A percentile compares a stretch with the other conserved stretches of the same genome.
Conservation (phyloP, 2,797 vertebrate genomes). For the Tympanoctomys barrerae region DNA sequence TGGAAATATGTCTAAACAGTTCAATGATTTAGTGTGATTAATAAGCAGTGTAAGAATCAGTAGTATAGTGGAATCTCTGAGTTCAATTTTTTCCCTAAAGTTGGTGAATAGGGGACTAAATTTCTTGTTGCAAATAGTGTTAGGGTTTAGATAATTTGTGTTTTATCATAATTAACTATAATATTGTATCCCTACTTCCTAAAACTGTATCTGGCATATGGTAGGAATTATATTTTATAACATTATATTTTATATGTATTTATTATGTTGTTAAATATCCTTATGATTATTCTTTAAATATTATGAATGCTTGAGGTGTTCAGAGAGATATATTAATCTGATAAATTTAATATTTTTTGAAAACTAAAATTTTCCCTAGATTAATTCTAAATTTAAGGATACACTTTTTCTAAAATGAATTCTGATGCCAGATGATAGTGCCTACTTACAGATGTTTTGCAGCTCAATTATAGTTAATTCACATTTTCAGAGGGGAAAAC, state of each 20-base stretch:
- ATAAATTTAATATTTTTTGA: constrained; percentile 43
- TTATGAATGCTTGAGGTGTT: background rate
- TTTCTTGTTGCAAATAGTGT: constrained; percentile 29
- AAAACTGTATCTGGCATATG: background rate
- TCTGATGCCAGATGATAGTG: constrained; percentile 13
- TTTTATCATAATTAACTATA: background rate
- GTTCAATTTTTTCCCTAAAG: constrained; percentile 6
- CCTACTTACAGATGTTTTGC: background rate
- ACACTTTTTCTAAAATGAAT: background rate
- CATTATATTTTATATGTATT: background rate
- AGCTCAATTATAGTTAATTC: background rate
- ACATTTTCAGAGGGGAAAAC: constrained; percentile 32
- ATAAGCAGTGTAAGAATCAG: constrained; percentile 18
- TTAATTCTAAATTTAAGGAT: constrained; percentile 28
- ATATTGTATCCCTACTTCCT: background rate
- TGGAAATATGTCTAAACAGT: constrained; percentile 43
- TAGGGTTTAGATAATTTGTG: background rate
- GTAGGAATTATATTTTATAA: background rate
- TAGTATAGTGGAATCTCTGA: background rate
- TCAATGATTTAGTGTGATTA: constrained; percentile 6
- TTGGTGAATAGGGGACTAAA: background rate
- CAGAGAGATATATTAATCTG: background rate
- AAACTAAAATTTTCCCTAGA: constrained; percentile 37
- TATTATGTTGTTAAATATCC: background rate
- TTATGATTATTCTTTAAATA: constrained; percentile 13